Conservation (phyloP, 2,797 vertebrate genomes). For the Gymnodraco acuticeps region DNA sequence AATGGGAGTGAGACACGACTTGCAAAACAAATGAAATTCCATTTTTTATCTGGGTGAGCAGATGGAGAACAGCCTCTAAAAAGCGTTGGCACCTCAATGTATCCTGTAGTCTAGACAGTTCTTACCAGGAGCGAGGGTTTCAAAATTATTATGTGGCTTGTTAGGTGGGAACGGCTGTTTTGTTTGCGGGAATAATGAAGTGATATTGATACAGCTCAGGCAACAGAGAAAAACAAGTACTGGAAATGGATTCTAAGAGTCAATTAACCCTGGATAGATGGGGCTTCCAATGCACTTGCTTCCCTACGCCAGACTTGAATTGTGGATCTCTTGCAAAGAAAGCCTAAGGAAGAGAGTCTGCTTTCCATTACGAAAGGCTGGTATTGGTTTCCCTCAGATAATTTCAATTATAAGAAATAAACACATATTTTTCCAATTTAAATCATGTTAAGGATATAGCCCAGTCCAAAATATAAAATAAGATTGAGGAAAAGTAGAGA, state of each 20-base stretch:
- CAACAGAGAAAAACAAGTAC: conserved; percentile 58
- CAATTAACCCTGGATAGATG: conserved; percentile 80
- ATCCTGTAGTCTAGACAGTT: conserved; percentile 37
- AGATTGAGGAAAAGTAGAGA: conserved; percentile 10
- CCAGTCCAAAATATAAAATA: conserved; percentile 16
- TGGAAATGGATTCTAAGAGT: conserved; percentile 82
- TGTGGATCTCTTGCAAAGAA: conserved; percentile 62
- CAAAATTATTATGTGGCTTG: conserved; percentile 64
- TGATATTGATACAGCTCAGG: conserved; percentile 70
- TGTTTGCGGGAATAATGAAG: conserved; percentile 78
- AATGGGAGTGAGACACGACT: conserved; percentile 23
- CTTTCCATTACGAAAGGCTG: conserved; percentile 55
- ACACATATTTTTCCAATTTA: conserved; percentile 39
- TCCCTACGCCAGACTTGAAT: conserved; percentile 65
- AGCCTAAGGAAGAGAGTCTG: conserved; percentile 66
- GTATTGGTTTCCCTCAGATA: conserved; percentile 45
- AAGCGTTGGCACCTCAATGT: conserved; percentile 44
- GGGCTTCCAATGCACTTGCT: conserved; percentile 71
- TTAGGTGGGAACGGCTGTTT: conserved; percentile 66
- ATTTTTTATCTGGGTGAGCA: conserved; percentile 70
- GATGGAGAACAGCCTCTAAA: conserved; percentile 59
- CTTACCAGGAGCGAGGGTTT: conserved; percentile 47
- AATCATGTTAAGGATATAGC: conserved; percentile 11
- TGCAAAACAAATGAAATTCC: conserved; percentile 56
- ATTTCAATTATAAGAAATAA: conserved; percentile 68